phyloP scores from a whole-genome alignment of 2,797 vertebrate genomes.

The Zenarchopterus dispar region DNA sequence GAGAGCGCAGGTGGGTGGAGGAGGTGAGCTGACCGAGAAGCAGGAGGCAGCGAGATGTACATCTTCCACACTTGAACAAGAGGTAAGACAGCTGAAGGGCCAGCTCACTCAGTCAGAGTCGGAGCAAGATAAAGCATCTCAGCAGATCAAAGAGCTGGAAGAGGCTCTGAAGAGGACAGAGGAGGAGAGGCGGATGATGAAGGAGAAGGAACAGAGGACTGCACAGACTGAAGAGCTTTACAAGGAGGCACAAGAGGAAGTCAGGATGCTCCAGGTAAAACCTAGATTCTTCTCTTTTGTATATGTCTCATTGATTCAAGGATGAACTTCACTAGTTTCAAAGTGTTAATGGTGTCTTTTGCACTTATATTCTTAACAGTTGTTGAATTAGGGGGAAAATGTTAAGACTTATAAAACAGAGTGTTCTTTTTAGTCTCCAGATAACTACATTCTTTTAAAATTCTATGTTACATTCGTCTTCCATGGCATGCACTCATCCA shows the following conservation, averaged over 20 bases:
- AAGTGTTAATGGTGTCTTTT: no score
- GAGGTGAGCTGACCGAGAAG: conserved; percentile 50
- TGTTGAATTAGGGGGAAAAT: no score
- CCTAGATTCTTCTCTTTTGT: background rate
- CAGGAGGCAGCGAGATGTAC: conserved; percentile 66
- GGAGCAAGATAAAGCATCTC: conserved; percentile 80
- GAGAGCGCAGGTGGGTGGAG: conserved; percentile 71
- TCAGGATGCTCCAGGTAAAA: conserved; percentile 85
- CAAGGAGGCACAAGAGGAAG: conserved; percentile 92
- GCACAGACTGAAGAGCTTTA: conserved; percentile 85
- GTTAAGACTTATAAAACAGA: no score
- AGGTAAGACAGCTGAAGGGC: conserved; percentile 83
- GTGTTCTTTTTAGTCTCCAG: no score
- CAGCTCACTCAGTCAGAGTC: conserved; percentile 82
- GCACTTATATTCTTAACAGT: no score
- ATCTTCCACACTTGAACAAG: conserved; percentile 73
- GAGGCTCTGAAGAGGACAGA: conserved; percentile 76
- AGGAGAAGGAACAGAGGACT: conserved; percentile 79
- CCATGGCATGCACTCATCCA: background rate
- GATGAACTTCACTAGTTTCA: no score
- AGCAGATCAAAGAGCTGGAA: conserved; percentile 84
- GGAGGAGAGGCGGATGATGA: conserved; percentile 75
- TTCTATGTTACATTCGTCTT: background rate
- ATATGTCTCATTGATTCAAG: no score
- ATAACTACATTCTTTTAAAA: background rate